Conservation (phyloP, 2,888 invertebrate species). For the Apeira syringaria region DNA sequence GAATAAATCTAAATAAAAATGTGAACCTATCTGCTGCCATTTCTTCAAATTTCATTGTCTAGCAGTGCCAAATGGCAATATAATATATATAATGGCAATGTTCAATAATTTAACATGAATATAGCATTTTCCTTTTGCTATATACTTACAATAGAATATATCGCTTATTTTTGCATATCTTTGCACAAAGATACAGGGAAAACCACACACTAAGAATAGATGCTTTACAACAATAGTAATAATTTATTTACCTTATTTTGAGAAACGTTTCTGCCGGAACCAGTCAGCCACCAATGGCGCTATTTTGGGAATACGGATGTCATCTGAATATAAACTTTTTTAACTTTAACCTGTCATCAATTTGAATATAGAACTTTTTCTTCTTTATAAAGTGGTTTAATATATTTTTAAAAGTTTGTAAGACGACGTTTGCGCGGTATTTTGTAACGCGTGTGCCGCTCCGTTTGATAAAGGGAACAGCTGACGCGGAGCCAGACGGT, state of each 20-base stretch:
- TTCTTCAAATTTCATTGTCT: no score
- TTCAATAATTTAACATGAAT: not conserved
- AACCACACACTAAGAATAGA: constrained; percentile 24
- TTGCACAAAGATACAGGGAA: constrained; percentile 11
- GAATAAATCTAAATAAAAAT: no score
- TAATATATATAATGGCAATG: no score
- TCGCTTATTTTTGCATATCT: constrained; percentile 1
- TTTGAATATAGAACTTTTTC: no score
- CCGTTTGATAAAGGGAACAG: constrained; percentile 2
- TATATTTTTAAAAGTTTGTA: not conserved
- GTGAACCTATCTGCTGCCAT: no score
- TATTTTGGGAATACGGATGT: constrained; percentile 18
- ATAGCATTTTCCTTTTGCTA: no score
- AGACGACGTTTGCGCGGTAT: not conserved
- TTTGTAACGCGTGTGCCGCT: not conserved
- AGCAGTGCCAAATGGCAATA: no score
- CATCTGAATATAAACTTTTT: no score
- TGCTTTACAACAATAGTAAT: constrained; percentile 7
- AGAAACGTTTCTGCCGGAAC: constrained; percentile 5
- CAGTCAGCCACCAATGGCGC: not conserved
- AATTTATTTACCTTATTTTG: constrained; percentile 25
- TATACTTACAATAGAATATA: constrained; percentile 1
- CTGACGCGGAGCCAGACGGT: constrained; percentile 5
- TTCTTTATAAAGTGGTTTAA: not conserved
- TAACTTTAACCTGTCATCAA: no score